Evolutionary conservation across 2,113 vertebrate genomes (phyloP).

Genomic region (Mandrillus leucophaeus): DNA sequence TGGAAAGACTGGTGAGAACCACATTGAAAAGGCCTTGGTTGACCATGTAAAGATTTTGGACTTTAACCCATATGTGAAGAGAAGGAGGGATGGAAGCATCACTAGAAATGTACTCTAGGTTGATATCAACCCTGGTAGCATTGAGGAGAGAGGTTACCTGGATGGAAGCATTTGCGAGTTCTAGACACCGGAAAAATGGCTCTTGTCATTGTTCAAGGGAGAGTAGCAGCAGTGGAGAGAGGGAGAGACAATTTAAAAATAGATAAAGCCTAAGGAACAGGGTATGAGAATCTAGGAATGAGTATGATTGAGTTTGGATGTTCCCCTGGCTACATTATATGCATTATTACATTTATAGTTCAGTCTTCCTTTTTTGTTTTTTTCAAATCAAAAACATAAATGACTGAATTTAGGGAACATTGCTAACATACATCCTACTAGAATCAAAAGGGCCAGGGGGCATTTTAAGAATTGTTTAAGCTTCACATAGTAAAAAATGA

Average conservation of each 20-base stretch:
- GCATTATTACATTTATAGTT: accelerated
- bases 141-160: accelerated
- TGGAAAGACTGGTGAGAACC: neutral
- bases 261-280: neutral
- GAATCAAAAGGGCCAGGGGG: neutral
- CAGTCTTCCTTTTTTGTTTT: too few species aligned
- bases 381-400: neutral
- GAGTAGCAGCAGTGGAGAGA: accelerated
- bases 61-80: neutral
- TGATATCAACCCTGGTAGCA: accelerated
- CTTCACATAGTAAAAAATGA: neutral
- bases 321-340: accelerated
- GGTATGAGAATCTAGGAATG: accelerated
- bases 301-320: accelerated
- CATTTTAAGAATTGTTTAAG: neutral
- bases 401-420: neutral
- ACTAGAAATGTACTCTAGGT: neutral
- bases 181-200: accelerated
- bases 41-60: too few species aligned
- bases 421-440: neutral
- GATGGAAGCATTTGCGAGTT: accelerated
- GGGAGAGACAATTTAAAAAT: too few species aligned
- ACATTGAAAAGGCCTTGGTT: accelerated
- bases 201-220: accelerated
- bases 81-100: neutral